Base-by-base conservation (phyloP, 2,888 invertebrate species). In the Alviniconcha strummeri region DNA sequence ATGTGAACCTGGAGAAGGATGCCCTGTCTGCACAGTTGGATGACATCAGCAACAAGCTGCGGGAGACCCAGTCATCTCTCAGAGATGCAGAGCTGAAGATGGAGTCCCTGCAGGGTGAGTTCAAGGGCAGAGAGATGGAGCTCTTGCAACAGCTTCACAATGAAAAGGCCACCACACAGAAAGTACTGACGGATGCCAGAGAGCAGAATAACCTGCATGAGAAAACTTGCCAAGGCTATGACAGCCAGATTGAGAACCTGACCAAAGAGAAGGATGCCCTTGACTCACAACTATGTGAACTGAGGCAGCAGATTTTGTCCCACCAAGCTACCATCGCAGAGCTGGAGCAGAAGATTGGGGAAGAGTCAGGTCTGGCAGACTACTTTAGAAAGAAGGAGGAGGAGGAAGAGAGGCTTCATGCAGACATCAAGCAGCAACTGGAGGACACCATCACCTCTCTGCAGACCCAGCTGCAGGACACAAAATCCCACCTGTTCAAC, bases 321-420 rank as follows among this genome's bases (percentile, higher is more conserved):
- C 80, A 75, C 19, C 78, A 84, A 56, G 81, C 75, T 36, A 67
- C 13, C 36, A 13, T 82, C 9, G 69, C 85, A 11, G 85, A 85
- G 6, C 17, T 84, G 6, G 85, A 85, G 55, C 84, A 84, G 75
- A 83, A 78, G 67, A 56, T 72, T 7, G 79, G 72, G 5, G 74
- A 85, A n/a, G 85, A 85, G 77, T 36, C 84, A 13, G 57, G 79
- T 57, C 78, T 84, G 55, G 75, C 75, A 15, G 69, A 80, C 36
- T 85, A 85, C 74, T 76, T 74, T 60, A 85, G 78, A 75, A 80
- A 84, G 55, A 82, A 83, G 64, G 71, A 80, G 7, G 84, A 85
- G 57, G 81, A 83, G 15, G 74, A 78, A 36, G 56, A 71, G 9
- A 81, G 64, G 64, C 60, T 81, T 60, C 78, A 84, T n/a, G 7